Evolutionary conservation across 1,140 invertebrate genomes (phyloP), one percentile per base, ranked within the genome.

Genomic region (Drosophila pachea): DNA sequence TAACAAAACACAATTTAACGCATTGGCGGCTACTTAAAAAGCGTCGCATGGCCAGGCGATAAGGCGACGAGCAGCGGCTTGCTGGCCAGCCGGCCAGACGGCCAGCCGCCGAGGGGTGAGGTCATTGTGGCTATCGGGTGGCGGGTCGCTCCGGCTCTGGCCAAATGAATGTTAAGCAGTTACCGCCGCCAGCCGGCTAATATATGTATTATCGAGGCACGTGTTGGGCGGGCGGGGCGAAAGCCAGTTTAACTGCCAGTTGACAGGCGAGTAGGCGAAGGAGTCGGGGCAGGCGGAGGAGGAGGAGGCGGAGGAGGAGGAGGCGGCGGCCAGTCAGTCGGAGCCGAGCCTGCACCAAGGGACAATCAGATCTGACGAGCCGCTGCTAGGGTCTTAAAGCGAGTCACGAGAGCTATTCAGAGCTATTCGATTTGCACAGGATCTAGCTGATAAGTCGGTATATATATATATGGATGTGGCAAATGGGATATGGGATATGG

Each of bases 1-100:
- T 79, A 76, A 73, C 73, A 76, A 79, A 83, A 78, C 76, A 78
- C 79, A 84, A 78, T 83, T 83, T 83, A 83, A 84, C 78, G 78
- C 79, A 78, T 83, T 83, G 79, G 78, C 78, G 78, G 78, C 78
- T 83, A 83, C 78, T 83, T 83, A 83, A 83, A 83, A 83, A 74
- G 79, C 78, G 76, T 84, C 79, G 79, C 78, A 84, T 83, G 79
- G 76, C 76, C 79, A 49, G 43, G 75, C 75, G 79, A 82, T 83
- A 82, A 83, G 75, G 74, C 54, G 33, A 35, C 12, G 60, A 73
- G 42, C 60, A 45, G 67, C 11, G 16, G 45, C 62, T 56, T 43
- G 54, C 58, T 12, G 40, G 12, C 33, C 29, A 45, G 47, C 62
- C 35, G 49, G 54, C 29, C 54, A 64, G 60, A 68, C 55, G 63